Evolutionary conservation across 2,797 vertebrate genomes (phyloP).

Genomic region (Neomorphus geoffroyi): DNA sequence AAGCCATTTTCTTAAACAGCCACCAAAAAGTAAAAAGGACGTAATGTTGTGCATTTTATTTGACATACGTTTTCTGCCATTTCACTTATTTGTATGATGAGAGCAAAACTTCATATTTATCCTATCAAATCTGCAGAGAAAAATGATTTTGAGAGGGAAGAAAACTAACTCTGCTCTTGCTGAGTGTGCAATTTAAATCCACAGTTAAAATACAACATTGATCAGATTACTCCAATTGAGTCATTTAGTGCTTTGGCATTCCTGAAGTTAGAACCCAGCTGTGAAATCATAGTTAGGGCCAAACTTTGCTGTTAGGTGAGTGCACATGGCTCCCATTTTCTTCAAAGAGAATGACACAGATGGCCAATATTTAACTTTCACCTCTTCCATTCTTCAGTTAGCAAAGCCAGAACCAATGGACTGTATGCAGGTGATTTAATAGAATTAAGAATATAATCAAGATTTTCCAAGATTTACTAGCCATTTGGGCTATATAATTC

Average conservation of each 20-base stretch:
- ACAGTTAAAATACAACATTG: slow-evolving; percentile 33
- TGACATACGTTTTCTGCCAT: slow-evolving; percentile 68
- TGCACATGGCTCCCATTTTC: slow-evolving; percentile 73
- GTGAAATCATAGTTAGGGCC: slow-evolving; percentile 65
- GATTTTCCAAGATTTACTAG: slow-evolving; percentile 38
- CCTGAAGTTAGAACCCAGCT: slow-evolving; percentile 52
- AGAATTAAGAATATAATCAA: slow-evolving; percentile 58
- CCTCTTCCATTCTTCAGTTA: slow-evolving; percentile 56
- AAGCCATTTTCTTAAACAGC: slow-evolving; percentile 62
- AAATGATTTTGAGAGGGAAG: slow-evolving; percentile 56
- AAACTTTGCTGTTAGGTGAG: slow-evolving; percentile 51
- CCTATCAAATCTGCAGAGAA: slow-evolving; percentile 40
- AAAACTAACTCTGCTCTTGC: slow-evolving; percentile 42
- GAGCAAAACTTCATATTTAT: slow-evolving; percentile 47
- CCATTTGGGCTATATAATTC: slow-evolving; percentile 42
- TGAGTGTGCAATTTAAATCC: slow-evolving; percentile 49
- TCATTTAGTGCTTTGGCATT: slow-evolving; percentile 64
- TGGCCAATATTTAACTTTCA: slow-evolving; percentile 69
- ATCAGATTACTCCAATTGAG: slow-evolving; percentile 61
- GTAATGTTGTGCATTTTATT: slow-evolving; percentile 66
- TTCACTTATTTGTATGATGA: slow-evolving; percentile 62
- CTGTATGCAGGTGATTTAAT: slow-evolving; percentile 39
- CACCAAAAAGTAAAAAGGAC: slow-evolving; percentile 58
- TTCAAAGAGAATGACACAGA: slow-evolving; percentile 68
- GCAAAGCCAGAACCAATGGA: slow-evolving; percentile 45